phyloP scores from a whole-genome alignment of 2,888 invertebrate genomes.

The Ferdinandea cuprea region DNA sequence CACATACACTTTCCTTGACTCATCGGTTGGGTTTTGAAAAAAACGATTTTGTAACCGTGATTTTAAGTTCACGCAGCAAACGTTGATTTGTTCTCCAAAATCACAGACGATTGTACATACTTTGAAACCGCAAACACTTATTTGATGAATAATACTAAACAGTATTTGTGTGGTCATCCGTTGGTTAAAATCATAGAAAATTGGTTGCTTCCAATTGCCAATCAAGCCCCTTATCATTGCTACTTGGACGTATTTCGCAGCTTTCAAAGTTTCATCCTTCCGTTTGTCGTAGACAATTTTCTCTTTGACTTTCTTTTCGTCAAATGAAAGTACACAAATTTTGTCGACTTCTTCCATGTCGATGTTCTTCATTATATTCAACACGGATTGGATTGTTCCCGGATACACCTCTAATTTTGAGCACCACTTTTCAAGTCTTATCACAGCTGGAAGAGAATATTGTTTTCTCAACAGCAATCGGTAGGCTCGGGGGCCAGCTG shows the following conservation, averaged over 20 bases:
- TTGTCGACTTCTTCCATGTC: slow-evolving; percentile 25
- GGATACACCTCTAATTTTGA: slow-evolving; percentile 15
- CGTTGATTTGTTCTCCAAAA: slow-evolving; percentile 39
- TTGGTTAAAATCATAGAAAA: slow-evolving; percentile 50
- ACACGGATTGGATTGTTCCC: slow-evolving; percentile 5
- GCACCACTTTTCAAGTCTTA: slow-evolving; percentile 28
- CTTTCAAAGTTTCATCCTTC: too few relatives aligned
- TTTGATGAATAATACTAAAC: slow-evolving; percentile 42
- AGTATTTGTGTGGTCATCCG: slow-evolving; percentile 20
- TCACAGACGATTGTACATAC: slow-evolving; percentile 52
- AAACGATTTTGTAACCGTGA: background rate
- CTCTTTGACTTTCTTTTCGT: slow-evolving; percentile 64
- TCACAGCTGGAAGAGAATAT: slow-evolving; percentile 20
- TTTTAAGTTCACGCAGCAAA: slow-evolving; percentile 7
- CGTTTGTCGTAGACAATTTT: slow-evolving; percentile 46
- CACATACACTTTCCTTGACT: slow-evolving; percentile 8
- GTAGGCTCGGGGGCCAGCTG: slow-evolving; percentile 27
- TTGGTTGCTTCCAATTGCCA: slow-evolving; percentile 53
- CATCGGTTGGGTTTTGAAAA: slow-evolving; percentile 23
- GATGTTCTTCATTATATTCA: slow-evolving; percentile 13
- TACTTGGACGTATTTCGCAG: too few relatives aligned
- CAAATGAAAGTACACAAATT: slow-evolving; percentile 41
- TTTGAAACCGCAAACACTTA: slow-evolving; percentile 24
- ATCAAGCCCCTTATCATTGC: too few relatives aligned
- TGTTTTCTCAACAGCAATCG: slow-evolving; percentile 10